phyloP scores from a whole-genome alignment of 1,140 invertebrate genomes.

The Coboldia fuscipes region DNA sequence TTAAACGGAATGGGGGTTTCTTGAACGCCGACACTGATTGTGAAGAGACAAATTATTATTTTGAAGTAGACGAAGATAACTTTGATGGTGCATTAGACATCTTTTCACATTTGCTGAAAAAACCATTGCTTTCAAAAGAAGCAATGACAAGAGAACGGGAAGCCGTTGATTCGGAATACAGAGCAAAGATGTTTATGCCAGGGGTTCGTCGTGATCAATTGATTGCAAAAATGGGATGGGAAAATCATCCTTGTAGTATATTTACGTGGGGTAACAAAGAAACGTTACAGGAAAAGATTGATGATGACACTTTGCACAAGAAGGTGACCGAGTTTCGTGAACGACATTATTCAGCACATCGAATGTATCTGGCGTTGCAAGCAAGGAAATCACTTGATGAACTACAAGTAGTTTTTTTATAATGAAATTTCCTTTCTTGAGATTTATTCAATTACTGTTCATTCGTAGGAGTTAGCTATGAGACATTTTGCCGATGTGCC shows the following conservation, averaged over 20 bases:
- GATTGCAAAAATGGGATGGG: conserved; percentile 37
- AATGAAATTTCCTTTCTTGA: neutral
- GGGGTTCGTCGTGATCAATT: conserved; percentile 37
- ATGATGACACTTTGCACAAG: conserved; percentile 36
- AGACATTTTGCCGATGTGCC: conserved; percentile 39
- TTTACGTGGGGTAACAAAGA: conserved; percentile 73
- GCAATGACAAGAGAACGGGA: conserved; percentile 79
- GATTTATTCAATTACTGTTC: neutral
- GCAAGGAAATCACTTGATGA: conserved; percentile 55
- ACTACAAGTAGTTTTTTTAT: conserved; percentile 31
- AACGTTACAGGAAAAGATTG: conserved; percentile 47
- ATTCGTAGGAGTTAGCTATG: conserved; percentile 24
- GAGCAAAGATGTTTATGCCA: conserved; percentile 15
- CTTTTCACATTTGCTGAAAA: conserved; percentile 79
- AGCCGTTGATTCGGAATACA: conserved; percentile 61
- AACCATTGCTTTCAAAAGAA: conserved; percentile 65
- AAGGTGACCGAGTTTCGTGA: conserved; percentile 56
- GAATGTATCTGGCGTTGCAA: conserved; percentile 70
- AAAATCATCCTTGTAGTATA: conserved; percentile 47
- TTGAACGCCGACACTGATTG: conserved; percentile 68
- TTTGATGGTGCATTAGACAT: conserved; percentile 53
- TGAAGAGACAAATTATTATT: conserved; percentile 71
- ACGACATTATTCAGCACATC: conserved; percentile 67
- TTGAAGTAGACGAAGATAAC: conserved; percentile 63
- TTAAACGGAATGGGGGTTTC: conserved; percentile 57